phyloP scores from a whole-genome alignment of 2,113 vertebrate genomes.

The Macrotis lagotis region DNA sequence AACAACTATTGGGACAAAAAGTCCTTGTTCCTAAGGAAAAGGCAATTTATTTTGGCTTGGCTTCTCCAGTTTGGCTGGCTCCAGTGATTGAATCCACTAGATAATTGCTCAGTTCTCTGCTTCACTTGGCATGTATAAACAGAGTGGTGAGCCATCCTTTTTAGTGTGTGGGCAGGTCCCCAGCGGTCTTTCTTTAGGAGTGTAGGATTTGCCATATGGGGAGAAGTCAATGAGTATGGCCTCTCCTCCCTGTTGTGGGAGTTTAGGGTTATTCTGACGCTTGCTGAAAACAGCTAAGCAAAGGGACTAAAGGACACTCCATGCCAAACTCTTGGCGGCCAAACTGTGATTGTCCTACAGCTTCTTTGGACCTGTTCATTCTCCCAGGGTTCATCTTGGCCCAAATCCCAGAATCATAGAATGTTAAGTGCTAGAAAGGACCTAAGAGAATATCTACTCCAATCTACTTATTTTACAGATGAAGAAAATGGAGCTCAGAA shows the following conservation, averaged over 20 bases:
- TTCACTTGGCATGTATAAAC: background rate
- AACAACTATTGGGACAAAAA: background rate
- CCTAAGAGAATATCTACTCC: background rate
- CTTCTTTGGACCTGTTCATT: background rate
- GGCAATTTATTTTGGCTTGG: background rate
- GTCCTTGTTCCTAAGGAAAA: background rate
- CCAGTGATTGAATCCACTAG: background rate
- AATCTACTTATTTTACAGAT: background rate
- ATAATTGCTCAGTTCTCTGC: background rate
- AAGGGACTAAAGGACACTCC: background rate
- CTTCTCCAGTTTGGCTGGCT: background rate
- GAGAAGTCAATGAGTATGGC: background rate
- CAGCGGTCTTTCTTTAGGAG: background rate
- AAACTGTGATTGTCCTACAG: background rate
- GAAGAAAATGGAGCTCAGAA: background rate
- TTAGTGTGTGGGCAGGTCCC: background rate
- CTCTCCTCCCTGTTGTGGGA: background rate
- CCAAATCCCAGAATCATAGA: background rate
- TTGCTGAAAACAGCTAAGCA: background rate
- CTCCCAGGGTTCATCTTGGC: background rate
- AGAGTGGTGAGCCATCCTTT: background rate
- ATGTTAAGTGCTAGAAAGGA: background rate
- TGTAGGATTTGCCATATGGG: background rate
- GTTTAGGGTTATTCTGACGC: background rate
- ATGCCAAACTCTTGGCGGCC: background rate